phyloP scores from a whole-genome alignment of 2,113 vertebrate species.

The Alethe diademata region DNA sequence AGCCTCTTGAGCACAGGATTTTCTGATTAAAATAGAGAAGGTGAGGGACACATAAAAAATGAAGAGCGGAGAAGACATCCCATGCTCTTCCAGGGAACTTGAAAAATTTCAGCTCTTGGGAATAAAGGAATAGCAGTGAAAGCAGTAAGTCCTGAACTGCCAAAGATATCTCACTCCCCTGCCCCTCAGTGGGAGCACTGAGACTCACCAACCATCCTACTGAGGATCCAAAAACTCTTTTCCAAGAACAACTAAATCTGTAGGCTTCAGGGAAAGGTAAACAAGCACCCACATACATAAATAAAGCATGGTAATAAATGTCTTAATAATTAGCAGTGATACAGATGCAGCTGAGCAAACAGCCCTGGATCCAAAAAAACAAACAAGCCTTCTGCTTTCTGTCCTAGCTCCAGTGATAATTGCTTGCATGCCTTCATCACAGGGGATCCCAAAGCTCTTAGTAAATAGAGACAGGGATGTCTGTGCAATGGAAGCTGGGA shows the following conservation, averaged over 20 bases:
- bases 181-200: not conserved
- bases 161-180: not conserved
- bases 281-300: constrained; percentile 5
- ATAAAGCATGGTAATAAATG: constrained; percentile 36
- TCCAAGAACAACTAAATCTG: not conserved
- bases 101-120: not conserved
- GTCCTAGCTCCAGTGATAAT: constrained; percentile 13
- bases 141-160: not conserved
- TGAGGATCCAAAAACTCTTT: not conserved
- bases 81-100: not conserved
- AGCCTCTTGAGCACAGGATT: constrained; percentile 16
- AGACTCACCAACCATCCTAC: not conserved
- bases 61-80: not conserved
- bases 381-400: constrained; percentile 16
- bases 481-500: not conserved
- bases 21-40: constrained; percentile 6
- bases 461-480: not conserved
- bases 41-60: not conserved
- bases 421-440: not conserved
- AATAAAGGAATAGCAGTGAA: not conserved
- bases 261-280: constrained; percentile 23
- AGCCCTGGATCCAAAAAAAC: constrained; percentile 21
- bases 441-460: not conserved
- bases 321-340: constrained; percentile 57
- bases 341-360: constrained; percentile 61